These are phyloP conservation scores for Eupeodes luniger DNA, from an alignment of 2,888 invertebrate species.

Conservation along the genomic window DNA sequence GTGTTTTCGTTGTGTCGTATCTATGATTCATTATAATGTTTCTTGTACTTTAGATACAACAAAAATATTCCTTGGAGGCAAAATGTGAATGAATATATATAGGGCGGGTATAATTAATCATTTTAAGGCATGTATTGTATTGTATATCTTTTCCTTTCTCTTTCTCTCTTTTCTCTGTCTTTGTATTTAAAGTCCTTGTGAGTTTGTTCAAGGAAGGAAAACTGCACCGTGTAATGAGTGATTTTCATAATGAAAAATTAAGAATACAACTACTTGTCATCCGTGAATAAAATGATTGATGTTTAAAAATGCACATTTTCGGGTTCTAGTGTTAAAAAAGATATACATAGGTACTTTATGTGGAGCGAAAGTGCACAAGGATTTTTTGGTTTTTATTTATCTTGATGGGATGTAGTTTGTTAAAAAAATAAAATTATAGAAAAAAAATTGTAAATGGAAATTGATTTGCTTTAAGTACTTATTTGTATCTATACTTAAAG, in stretches of 20 bases:
- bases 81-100: slow-evolving; percentile 37
- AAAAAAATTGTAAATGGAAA: slow-evolving; percentile 11
- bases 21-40: slow-evolving; percentile 68
- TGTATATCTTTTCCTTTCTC: background rate
- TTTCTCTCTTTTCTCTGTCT: background rate
- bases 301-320: slow-evolving; percentile 45
- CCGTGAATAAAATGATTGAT: slow-evolving; percentile 72
- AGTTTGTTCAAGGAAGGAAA: slow-evolving; percentile 62
- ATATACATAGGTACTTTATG: slow-evolving; percentile 8
- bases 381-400: background rate
- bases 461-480: background rate
- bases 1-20: background rate
- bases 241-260: slow-evolving; percentile 76
- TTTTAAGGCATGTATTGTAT: slow-evolving; percentile 31
- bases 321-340: slow-evolving; percentile 27
- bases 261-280: slow-evolving; percentile 75
- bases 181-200: background rate
- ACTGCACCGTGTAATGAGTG: slow-evolving; percentile 75
- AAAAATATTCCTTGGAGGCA: slow-evolving; percentile 27
- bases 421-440: background rate
- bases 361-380: slow-evolving; percentile 42
- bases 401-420: slow-evolving; percentile 7
- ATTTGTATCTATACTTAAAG: background rate
- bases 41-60: slow-evolving; percentile 4
- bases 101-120: slow-evolving; percentile 72